Evolutionary conservation across 2,888 invertebrate species (phyloP), one percentile per base, ranked within the genome.

Genomic region (Epinotia ramella): DNA sequence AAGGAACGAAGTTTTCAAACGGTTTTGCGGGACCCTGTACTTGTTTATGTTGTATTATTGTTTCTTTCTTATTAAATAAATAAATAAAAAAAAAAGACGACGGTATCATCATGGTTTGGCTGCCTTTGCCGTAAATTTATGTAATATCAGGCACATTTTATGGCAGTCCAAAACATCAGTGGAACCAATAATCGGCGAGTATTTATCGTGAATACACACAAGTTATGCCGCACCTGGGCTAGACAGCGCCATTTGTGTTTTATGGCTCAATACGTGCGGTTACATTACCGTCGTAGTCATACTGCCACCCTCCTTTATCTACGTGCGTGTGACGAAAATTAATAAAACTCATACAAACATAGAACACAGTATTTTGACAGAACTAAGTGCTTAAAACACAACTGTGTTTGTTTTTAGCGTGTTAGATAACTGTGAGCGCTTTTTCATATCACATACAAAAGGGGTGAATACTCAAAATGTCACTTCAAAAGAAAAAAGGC

Each of bases 201-300:
- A 13, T 56, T 68, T 46, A n/a, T 59, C 60, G 46, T 44, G 46
- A 59, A 16, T 62, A 59, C 16, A 69, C 62, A 53, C 33, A 44
- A 62, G 28, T 60, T 57, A 46, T 62, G 18, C 40, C 28, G 20
- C 59, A 68, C 59, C 46, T 60, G 46, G 46, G 44, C 24, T 20
- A 46, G 57, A 49, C 53, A 40, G 69, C 71, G 75, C 53, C 79
- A 78, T 73, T 78, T 78, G 75, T 73, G 69, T 70, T 79, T 78
- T 78, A 79, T 78, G 71, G 59, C 74, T 74, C 64, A 70, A 69
- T 69, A 44, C 59, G 24, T 44, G 57, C 68, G 57, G 59, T 59
- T 59, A 59, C 40, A 44, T 46, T 44, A 33, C 44, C 57, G n/a
- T 3, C 40, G 57, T 46, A 6, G 1, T 13, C 53, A 13, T 44